Percentiles rank a stretch among this genome's conserved stretches.
Conservation (phyloP, 2,797 vertebrate genomes). For the Hydrolagus colliei region DNA sequence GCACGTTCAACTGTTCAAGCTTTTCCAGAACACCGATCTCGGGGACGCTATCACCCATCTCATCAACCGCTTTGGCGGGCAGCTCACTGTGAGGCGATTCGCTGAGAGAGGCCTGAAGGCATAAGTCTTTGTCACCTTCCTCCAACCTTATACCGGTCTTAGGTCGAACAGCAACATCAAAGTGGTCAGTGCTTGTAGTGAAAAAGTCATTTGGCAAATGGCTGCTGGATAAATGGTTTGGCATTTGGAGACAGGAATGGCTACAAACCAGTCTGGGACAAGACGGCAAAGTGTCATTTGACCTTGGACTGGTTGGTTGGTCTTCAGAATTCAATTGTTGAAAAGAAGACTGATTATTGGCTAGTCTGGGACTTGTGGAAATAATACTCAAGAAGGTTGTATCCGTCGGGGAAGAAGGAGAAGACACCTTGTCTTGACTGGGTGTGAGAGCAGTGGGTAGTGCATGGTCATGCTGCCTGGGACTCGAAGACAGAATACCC, state of each 20-base stretch:
- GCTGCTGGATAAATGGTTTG: constrained; percentile 33
- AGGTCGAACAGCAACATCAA: not conserved
- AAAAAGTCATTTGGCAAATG: constrained; percentile 34
- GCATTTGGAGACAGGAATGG: constrained; percentile 33
- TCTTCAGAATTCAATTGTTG: constrained; percentile 20
- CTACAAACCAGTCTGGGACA: constrained; percentile 42
- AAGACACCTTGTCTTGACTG: not conserved
- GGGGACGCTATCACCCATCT: not conserved
- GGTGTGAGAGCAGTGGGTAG: not conserved
- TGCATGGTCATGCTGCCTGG: constrained; percentile 37
- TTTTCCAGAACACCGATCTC: constrained; percentile 51
- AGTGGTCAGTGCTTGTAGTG: not conserved
- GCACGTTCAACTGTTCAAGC: constrained; percentile 76
- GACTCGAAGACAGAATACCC: constrained; percentile 39
- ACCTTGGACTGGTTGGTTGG: not conserved
- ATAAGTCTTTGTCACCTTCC: constrained; percentile 29
- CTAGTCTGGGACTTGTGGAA: not conserved
- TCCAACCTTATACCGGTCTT: not conserved
- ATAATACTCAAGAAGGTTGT: not conserved
- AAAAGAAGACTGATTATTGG: not conserved
- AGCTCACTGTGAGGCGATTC: not conserved
- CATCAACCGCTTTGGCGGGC: too few relatives aligned
- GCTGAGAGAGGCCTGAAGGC: constrained; percentile 29
- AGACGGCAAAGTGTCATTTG: constrained; percentile 29
- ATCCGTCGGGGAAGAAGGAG: not conserved